Evolutionary conservation across 2,113 vertebrate genomes (phyloP), one percentile per base, ranked within the genome.

Genomic region (Megalops atlanticus): DNA sequence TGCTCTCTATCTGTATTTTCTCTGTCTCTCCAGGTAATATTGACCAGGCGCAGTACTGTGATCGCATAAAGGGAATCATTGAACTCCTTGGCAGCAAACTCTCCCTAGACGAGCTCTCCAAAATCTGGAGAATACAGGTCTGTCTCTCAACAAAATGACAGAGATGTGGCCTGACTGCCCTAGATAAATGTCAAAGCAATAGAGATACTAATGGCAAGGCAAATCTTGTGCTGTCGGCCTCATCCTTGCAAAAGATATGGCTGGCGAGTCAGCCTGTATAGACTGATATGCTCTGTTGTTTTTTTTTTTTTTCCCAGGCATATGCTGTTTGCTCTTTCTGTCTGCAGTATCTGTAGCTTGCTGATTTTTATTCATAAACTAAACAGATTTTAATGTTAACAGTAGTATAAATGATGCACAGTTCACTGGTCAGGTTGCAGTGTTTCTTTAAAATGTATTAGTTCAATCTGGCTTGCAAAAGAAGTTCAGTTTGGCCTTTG

Each of bases 81-180:
- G 98, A 99, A 91, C 93, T 99, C 68, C 91, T 99, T 87, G 98
- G 98, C 81, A 99, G 98, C 91, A 99, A 99, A 93, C 92, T 99
- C 36, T 99, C 98, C 14, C 90, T 99, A 89, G 98, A 99, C 74
- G 98, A 99, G 75, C 96, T 99, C 80, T 96, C 97, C 82, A 99
- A 98, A 92, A 99, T 99, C 88, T 99, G 98, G 98, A 97, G 87
- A 89, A 99, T 99, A 92, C 98, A 99, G 95, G 98, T 98, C 89
- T 94, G 92, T n/a, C 7, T 31, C 41, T 40, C 11, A 39, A 21
- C 35, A 43, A 40, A 64, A 64, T 64, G 58, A 64, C 58, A 64
- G 58, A 11, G 31, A 2, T 64, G 18, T 11, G 58, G 58, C 24
- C 58, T 64, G 58, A n/a, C 58, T 64, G 58, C 58, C 24, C 18